A percentile compares a stretch with the other conserved stretches of the same genome.
phyloP scores from a whole-genome alignment of 2,113 vertebrate species.

The Scomber scombrus region DNA sequence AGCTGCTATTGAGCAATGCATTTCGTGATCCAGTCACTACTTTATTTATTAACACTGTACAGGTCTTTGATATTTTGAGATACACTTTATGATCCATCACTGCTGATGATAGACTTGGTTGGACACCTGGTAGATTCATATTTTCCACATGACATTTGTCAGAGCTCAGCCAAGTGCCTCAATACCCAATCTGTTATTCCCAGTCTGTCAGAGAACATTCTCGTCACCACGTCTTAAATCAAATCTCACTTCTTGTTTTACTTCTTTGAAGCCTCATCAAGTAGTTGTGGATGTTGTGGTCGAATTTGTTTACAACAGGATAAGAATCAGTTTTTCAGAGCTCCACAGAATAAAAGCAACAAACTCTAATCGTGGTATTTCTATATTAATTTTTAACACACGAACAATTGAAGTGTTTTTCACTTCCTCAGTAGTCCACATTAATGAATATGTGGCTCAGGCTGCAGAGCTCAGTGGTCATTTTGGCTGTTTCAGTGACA shows the following conservation, averaged over 20 bases:
- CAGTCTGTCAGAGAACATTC: constrained; percentile 41
- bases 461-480: constrained; percentile 43
- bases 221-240: constrained; percentile 50
- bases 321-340: constrained; percentile 11
- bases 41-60: not conserved
- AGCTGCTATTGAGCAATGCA: too few species aligned
- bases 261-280: constrained; percentile 43
- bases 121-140: constrained; percentile 45
- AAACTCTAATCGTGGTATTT: not conserved
- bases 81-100: not conserved
- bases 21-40: not conserved
- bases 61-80: constrained; percentile 1
- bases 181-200: constrained; percentile 51
- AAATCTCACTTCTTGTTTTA: constrained; percentile 10
- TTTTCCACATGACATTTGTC: constrained; percentile 22
- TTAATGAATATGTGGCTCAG: constrained; percentile 6
- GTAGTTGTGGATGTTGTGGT: constrained; percentile 8
- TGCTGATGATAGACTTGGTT: not conserved
- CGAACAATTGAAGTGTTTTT: constrained; percentile 7
- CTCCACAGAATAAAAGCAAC: not conserved
- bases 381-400: constrained; percentile 5
- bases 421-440: not conserved
- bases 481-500: constrained; percentile 51
- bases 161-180: constrained; percentile 31
- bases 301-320: constrained; percentile 16